Conservation (phyloP, 2,113 vertebrate genomes). For the Pavo muticus region DNA sequence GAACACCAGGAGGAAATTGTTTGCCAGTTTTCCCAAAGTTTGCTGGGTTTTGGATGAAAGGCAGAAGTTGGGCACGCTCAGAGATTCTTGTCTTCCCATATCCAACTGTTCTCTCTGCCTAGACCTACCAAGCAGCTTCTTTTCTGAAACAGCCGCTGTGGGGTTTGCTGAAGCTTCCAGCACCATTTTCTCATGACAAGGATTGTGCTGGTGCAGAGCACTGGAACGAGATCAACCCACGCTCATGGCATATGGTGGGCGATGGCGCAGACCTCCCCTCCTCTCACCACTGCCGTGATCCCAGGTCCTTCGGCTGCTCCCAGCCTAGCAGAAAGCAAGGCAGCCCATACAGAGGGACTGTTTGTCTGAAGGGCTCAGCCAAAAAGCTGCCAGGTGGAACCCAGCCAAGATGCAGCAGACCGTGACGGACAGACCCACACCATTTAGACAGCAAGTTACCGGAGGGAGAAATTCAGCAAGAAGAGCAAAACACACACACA, state of each 20-base stretch:
- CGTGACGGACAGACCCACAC: neutral
- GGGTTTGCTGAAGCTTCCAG: neutral
- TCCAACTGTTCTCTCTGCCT: neutral
- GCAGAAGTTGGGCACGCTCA: rapidly evolving
- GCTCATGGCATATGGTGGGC: rapidly evolving
- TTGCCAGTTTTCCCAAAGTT: neutral
- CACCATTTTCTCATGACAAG: neutral
- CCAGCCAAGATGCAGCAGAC: slow-evolving; percentile 31
- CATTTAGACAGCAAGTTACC: neutral
- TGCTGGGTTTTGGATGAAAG: neutral
- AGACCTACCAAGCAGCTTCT: neutral
- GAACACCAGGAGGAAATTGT: neutral
- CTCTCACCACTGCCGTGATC: rapidly evolving
- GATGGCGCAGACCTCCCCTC: neutral
- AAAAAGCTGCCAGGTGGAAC: slow-evolving; percentile 26
- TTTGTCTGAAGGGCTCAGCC: neutral
- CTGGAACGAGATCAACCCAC: neutral
- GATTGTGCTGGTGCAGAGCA: neutral
- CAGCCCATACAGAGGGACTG: neutral
- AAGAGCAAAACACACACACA: neutral
- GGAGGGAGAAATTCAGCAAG: neutral
- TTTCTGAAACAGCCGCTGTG: neutral
- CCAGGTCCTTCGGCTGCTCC: neutral
- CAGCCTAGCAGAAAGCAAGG: rapidly evolving
- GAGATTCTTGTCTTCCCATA: neutral